Evolutionary conservation across 1,140 invertebrate species (phyloP), one percentile per base, ranked within the genome.

Genomic region (Drosophila pallidifrons): DNA sequence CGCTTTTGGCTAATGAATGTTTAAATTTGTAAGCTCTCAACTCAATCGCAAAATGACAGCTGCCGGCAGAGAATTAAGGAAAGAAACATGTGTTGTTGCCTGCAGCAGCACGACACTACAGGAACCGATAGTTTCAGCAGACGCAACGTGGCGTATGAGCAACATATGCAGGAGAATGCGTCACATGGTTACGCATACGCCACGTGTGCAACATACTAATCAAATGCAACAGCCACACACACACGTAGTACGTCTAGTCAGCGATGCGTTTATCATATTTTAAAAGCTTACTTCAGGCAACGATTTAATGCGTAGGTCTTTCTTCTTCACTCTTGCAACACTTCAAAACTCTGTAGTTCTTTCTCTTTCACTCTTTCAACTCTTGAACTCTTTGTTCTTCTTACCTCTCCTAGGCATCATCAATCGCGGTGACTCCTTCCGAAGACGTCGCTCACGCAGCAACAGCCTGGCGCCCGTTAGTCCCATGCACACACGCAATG

Each of bases 361-460:
- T 25, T 25, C 20, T 25, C 3, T 4, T 25, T 25, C 20, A 25
- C 20, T 25, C 20, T 25, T 25, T 3, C 20, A 25, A 25, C 20
- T 0, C 20, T 4, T 25, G 20, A 25, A 25, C 20, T 25, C 20
- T 25, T 25, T 25, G 20, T 25, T 25, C 20, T 25, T 25, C 0
- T 25, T 25, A 3, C 20, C 20, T 25, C 3, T 25, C 20, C 20
- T 4, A 97, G 97, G 97, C 55, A 95, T 98, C 69, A 95, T 98
- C 38, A 98, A 98, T 93, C 94, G 97, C 74, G 97, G 97, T 1
- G 97, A 98, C 91, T 98, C 97, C 1, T 98, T 98, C 93, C 94
- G 96, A 43, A 94, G 96, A 74, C 95, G 96, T 45, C 94, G 96
- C 58, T 97, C 96, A 4, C 93, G 96, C 45, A 97, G 96, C 75